Conservation (phyloP, 2,888 invertebrate species). For the Limulus polyphemus region DNA sequence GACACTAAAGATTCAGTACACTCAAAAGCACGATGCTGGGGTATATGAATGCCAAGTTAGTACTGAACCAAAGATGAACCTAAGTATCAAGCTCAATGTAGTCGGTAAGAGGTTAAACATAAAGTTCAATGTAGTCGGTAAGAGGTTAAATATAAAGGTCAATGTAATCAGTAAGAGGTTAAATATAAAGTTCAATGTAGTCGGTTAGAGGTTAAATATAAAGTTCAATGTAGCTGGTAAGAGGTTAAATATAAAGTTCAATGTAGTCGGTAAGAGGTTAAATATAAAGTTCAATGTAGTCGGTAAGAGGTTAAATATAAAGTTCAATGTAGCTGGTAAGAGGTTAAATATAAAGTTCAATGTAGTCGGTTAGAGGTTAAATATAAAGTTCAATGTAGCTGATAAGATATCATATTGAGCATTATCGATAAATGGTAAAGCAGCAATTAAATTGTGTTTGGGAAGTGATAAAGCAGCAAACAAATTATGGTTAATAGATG, state of each 20-base stretch:
- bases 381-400: conserved; percentile 27
- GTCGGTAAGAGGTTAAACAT: conserved; percentile 23
- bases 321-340: conserved; percentile 28
- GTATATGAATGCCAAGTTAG: conserved; percentile 84
- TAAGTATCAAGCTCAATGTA: conserved; percentile 27
- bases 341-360: conserved; percentile 27
- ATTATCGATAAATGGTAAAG: too few relatives aligned
- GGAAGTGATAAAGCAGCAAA: too few relatives aligned
- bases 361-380: conserved; percentile 28
- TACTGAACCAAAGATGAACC: conserved; percentile 27
- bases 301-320: conserved; percentile 27
- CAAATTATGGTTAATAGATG: too few relatives aligned
- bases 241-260: conserved; percentile 26
- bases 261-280: conserved; percentile 28
- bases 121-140: conserved; percentile 28
- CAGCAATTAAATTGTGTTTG: too few relatives aligned
- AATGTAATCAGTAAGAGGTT: conserved; percentile 29
- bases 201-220: conserved; percentile 28
- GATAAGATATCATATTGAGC: conserved; percentile 11
- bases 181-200: conserved; percentile 27
- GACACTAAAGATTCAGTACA: conserved; percentile 87
- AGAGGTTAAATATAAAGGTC: conserved; percentile 26
- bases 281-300: conserved; percentile 28
- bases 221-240: conserved; percentile 28
- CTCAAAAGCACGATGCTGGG: conserved; percentile 81